These are phyloP conservation scores for Centropristis striata DNA, from an alignment of 2,113 vertebrate genomes.

Conservation along the genomic window DNA sequence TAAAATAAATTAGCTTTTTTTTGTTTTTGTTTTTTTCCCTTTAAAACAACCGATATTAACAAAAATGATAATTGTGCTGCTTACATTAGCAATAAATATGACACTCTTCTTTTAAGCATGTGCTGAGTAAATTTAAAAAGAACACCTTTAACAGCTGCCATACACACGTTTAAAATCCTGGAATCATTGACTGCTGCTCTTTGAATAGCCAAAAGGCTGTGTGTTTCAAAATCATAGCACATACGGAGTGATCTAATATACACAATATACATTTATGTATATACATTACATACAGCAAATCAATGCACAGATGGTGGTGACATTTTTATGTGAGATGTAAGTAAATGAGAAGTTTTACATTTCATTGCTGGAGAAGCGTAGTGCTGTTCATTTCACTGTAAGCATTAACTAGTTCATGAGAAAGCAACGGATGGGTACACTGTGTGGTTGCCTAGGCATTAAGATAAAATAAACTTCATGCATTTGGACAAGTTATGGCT, in stretches of 20 bases:
- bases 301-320: constrained; percentile 80
- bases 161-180: constrained; percentile 62
- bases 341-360: constrained; percentile 54
- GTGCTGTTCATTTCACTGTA: constrained; percentile 69
- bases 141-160: constrained; percentile 75
- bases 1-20: constrained; percentile 81
- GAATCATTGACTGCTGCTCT: constrained; percentile 69
- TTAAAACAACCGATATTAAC: constrained; percentile 72
- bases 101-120: constrained; percentile 62
- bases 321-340: constrained; percentile 57
- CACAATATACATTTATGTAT: constrained; percentile 83
- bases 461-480: constrained; percentile 76
- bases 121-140: constrained; percentile 64
- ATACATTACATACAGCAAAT: constrained; percentile 83
- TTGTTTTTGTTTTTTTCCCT: constrained; percentile 44
- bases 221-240: constrained; percentile 72
- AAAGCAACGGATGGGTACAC: constrained; percentile 68
- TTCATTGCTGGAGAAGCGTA: constrained; percentile 67
- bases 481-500: constrained; percentile 78
- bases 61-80: constrained; percentile 77
- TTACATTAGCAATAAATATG: constrained; percentile 79
- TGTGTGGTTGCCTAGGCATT: constrained; percentile 48
- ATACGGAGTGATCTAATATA: constrained; percentile 79
- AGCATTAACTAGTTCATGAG: constrained; percentile 67
- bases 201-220: constrained; percentile 58